Conservation (phyloP, 2,113 vertebrate genomes). For the Scartelaos histophorus region DNA sequence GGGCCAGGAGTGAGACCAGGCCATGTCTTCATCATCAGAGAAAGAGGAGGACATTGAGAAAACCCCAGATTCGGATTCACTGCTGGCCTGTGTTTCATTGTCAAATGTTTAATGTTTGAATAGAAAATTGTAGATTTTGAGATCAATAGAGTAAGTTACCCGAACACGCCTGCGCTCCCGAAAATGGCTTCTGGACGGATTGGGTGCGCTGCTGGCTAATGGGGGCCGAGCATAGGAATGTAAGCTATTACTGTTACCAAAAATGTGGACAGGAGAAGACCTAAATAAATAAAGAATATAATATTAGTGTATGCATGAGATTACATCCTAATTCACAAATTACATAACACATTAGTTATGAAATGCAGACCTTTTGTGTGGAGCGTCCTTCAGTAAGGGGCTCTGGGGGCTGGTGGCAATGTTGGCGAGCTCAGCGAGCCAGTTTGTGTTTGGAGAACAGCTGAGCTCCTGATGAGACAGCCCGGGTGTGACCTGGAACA, state of each 20-base stretch:
- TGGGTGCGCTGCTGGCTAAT: constrained; percentile 81
- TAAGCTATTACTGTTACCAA: constrained; percentile 99
- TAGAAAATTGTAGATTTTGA: not conserved
- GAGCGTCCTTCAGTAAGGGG: constrained; percentile 90
- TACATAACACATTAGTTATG: not conserved
- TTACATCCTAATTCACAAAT: not conserved
- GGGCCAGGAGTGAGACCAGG: constrained; percentile 98
- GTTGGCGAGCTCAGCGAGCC: constrained; percentile 95
- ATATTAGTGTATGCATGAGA: not conserved
- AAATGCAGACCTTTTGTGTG: constrained; percentile 85
- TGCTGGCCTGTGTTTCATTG: constrained; percentile 80
- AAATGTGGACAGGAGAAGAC: constrained; percentile 97
- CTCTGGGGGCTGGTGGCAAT: constrained; percentile 98
- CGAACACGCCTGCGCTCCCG: constrained; percentile 82
- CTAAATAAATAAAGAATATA: constrained; percentile 70
- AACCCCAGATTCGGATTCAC: constrained; percentile 95
- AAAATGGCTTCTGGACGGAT: constrained; percentile 84
- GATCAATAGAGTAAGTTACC: constrained; percentile 56
- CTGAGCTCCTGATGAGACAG: constrained; percentile 92
- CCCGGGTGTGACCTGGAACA: constrained; percentile 87
- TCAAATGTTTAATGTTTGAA: not conserved
- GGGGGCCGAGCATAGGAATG: constrained; percentile 99
- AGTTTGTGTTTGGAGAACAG: constrained; percentile 85
- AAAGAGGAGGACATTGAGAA: constrained; percentile 98
- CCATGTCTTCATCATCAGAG: constrained; percentile 97